Evolutionary conservation across 2,797 vertebrate genomes (phyloP), one percentile per base, ranked within the genome.

Genomic region (Cynopterus sphinx): DNA sequence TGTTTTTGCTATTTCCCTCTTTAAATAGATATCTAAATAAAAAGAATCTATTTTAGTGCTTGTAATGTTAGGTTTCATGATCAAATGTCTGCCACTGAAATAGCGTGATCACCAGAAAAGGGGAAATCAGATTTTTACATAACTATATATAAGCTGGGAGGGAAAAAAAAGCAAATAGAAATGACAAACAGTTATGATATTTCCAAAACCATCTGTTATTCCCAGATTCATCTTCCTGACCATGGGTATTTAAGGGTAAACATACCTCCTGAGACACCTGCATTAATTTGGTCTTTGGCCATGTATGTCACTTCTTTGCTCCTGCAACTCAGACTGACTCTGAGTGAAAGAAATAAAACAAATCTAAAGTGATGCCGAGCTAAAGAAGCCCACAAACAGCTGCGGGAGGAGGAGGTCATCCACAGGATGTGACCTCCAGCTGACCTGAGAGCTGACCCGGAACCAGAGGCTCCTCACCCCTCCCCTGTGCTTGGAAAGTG

Each of bases 21-120:
- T 75, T 31, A 65, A 22, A 82, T 90, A 49, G 1, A 53, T 61
- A 46, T 16, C 4, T 83, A 90, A 75, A 26, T 88, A 61, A 75
- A 63, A 74, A 53, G 4, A 39, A 46, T 31, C 31, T 31, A 70
- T n/a, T 9, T 88, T 68, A 78, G 6, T 39, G 7, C 26, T 31
- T 90, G 3, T 51, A 57, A 86, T 31, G 1, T 86, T 83, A 82
- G 6, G 4, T 28, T 53, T 70, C 51, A 17, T n/a, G 8, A 9
- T 70, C 9, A 78, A 70, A 49, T 46, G 1, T 19, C 63, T 82
- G 41, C 24, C 71, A 82, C 26, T 82, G 39, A 93, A 87, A n/a
- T 33, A 31, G 9, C 92, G 19, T 6, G 91, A 74, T 6, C 5
- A 41, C 6, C 5, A 41, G 1, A 59, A 67, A 68, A 13, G 3